A percentile compares a stretch with the other conserved stretches of the same genome.
Conservation (phyloP, 2,113 vertebrate species). For the Mormyrus iriodes region DNA sequence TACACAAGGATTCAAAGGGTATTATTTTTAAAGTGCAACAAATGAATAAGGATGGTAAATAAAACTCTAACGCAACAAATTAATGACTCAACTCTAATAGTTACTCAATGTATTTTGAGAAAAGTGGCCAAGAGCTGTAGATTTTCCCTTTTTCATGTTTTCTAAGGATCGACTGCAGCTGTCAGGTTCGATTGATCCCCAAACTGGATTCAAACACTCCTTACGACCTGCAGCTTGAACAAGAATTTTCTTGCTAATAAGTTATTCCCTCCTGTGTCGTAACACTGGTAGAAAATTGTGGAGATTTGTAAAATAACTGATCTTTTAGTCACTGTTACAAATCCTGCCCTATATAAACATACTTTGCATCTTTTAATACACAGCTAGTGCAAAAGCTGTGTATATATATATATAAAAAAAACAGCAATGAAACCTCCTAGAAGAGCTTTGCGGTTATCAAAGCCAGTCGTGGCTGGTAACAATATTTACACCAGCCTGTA, state of each 20-base stretch:
- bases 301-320: background rate
- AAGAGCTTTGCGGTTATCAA: background rate
- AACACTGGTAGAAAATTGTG: background rate
- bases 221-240: background rate
- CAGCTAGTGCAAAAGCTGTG: background rate
- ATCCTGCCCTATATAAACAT: background rate
- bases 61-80: background rate
- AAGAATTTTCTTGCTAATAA: background rate
- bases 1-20: background rate
- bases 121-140: background rate
- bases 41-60: background rate
- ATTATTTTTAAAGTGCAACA: background rate
- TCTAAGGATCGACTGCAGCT: background rate
- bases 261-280: background rate
- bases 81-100: background rate
- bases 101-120: background rate
- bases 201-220: background rate
- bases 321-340: background rate
- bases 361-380: background rate
- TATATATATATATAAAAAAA: background rate
- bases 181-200: background rate
- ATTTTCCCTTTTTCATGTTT: background rate
- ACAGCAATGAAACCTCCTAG: background rate
- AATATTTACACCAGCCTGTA: background rate
- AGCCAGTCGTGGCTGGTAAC: background rate